phyloP scores from a whole-genome alignment of 2,797 vertebrate species.

The Falco berigora region DNA sequence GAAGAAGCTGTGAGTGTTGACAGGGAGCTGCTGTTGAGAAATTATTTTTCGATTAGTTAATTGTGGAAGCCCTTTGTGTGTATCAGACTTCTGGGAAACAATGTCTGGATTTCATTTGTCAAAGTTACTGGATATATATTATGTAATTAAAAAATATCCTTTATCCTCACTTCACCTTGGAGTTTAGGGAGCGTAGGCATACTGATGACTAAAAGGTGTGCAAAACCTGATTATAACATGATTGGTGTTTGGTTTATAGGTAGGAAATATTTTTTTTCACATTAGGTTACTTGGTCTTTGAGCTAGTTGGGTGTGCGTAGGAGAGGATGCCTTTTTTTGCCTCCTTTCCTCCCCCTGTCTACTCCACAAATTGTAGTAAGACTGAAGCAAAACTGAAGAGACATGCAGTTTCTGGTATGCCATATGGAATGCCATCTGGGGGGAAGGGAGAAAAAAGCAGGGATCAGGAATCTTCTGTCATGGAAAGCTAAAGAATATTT shows the following conservation, averaged over 20 bases:
- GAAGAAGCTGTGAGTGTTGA: background rate
- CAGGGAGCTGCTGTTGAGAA: background rate
- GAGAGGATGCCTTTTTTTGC: background rate
- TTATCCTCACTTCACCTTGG: background rate
- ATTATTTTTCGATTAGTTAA: background rate
- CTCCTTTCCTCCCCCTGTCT: background rate
- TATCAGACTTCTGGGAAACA: background rate
- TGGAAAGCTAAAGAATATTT: background rate
- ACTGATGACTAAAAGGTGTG: background rate
- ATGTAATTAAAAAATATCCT: background rate
- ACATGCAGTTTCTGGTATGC: background rate
- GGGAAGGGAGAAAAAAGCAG: background rate
- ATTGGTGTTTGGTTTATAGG: background rate
- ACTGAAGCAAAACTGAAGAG: background rate
- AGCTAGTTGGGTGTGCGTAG: background rate
- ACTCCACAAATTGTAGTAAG: background rate
- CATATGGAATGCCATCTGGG: background rate
- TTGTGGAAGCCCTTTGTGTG: background rate
- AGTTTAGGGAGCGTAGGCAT: background rate
- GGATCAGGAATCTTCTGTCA: background rate
- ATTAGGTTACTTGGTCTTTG: background rate
- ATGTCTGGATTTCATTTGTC: background rate
- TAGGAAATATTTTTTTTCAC: background rate
- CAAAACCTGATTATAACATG: background rate
- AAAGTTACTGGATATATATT: background rate